phyloP scores from a whole-genome alignment of 2,113 vertebrate species.

The Nansenia antarctica region DNA sequence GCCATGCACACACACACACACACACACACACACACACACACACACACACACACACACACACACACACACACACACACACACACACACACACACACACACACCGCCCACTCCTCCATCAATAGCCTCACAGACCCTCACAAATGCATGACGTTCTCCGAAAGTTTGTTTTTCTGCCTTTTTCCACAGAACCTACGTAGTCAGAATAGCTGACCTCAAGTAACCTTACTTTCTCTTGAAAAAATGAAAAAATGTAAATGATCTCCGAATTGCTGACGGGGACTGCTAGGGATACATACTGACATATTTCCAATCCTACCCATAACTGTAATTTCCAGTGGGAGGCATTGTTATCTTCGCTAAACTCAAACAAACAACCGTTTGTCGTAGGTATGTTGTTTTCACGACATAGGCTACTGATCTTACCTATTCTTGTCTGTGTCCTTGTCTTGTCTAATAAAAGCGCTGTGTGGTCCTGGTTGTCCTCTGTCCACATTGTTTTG shows the following conservation, averaged over 20 bases:
- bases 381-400: no score
- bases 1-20: background rate
- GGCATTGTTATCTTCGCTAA: background rate
- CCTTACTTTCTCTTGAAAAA: no score
- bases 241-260: no score
- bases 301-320: no score
- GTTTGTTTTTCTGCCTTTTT: background rate
- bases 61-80: constrained; percentile 5
- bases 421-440: constrained; percentile 38
- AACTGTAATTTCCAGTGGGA: constrained; percentile 11
- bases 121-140: no score
- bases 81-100: background rate
- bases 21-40: constrained; percentile 8
- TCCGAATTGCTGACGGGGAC: no score
- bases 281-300: no score
- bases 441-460: constrained; percentile 59
- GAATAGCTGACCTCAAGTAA: background rate
- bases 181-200: background rate
- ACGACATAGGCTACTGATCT: constrained; percentile 27
- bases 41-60: constrained; percentile 17
- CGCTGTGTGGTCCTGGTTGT: constrained; percentile 17
- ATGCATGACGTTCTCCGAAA: background rate
- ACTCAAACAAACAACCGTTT: background rate
- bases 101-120: no score
- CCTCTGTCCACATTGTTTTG: constrained; percentile 58